A percentile compares a stretch with the other conserved stretches of the same genome.
Conservation (phyloP, 2,888 invertebrate species). For the Hydroisotoma schaefferi region DNA sequence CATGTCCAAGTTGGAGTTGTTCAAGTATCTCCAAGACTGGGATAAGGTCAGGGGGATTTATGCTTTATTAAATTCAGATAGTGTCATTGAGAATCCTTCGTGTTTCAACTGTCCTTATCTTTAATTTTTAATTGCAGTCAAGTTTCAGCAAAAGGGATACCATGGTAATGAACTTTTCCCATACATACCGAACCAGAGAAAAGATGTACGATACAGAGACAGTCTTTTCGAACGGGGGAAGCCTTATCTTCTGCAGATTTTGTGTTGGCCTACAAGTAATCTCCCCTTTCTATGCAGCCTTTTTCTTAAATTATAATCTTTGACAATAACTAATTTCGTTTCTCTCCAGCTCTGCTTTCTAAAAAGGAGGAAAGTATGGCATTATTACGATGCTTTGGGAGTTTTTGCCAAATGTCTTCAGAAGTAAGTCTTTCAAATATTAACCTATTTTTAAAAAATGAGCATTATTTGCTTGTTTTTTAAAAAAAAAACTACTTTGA, state of each 20-base stretch:
- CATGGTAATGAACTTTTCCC: slow-evolving; percentile 38
- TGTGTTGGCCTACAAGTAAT: slow-evolving; percentile 41
- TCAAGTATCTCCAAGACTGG: slow-evolving; percentile 27
- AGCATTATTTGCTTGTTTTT: not conserved
- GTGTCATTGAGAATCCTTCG: not conserved
- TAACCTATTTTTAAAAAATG: not conserved
- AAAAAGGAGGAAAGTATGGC: slow-evolving; percentile 32
- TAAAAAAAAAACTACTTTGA: too few relatives aligned
- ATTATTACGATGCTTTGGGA: slow-evolving; percentile 39
- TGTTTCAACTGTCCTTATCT: not conserved
- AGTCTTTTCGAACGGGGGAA: slow-evolving; percentile 37
- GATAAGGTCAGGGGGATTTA: slow-evolving; percentile 15
- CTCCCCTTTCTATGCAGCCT: too few relatives aligned
- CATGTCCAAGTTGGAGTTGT: slow-evolving; percentile 18
- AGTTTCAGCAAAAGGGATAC: slow-evolving; percentile 28
- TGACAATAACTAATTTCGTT: not conserved
- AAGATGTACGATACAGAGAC: slow-evolving; percentile 39
- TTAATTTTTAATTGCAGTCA: slow-evolving; percentile 11
- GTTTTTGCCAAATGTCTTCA: slow-evolving; percentile 40
- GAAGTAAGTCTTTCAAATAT: slow-evolving; percentile 18
- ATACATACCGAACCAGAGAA: slow-evolving; percentile 26
- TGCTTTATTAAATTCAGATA: not conserved
- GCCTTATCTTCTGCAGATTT: slow-evolving; percentile 39
- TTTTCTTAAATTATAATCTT: not conserved
- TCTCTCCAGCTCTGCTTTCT: slow-evolving; percentile 31